A percentile compares a stretch with the other conserved stretches of the same genome.
phyloP scores from a whole-genome alignment of 2,797 vertebrate species.

The Scarus forsteni region DNA sequence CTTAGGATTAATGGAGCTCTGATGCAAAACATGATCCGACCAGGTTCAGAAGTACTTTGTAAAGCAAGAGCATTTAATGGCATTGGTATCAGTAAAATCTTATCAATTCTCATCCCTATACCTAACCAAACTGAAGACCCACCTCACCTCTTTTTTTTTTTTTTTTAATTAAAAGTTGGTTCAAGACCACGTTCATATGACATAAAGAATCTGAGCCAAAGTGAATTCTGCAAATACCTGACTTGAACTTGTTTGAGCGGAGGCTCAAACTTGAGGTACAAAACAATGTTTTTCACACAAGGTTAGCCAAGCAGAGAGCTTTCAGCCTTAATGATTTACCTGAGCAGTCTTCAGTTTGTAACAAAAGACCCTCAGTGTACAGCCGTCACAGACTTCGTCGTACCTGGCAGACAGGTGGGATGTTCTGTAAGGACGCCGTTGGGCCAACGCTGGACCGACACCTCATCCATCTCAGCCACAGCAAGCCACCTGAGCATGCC shows the following conservation, averaged over 20 bases:
- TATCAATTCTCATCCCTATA: no score
- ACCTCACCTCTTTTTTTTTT: no score
- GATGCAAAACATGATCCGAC: no score
- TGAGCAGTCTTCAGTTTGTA: constrained; percentile 21
- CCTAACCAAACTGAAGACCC: no score
- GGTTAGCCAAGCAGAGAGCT: not conserved
- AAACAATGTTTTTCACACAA: constrained; percentile 3
- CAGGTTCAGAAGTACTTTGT: no score
- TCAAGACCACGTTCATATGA: no score
- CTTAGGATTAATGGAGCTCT: no score
- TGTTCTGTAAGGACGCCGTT: constrained; percentile 47
- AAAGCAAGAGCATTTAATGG: no score
- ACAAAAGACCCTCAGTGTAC: constrained; percentile 28
- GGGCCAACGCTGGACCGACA: constrained; percentile 57
- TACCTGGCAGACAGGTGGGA: constrained; percentile 55
- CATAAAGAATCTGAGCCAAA: not conserved
- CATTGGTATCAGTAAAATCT: no score
- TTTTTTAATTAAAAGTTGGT: no score
- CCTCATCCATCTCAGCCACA: constrained; percentile 74
- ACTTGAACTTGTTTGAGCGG: constrained; percentile 16
- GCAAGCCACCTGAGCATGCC: constrained; percentile 64
- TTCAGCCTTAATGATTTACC: constrained; percentile 4
- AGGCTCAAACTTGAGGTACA: constrained; percentile 35
- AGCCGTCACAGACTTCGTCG: constrained; percentile 49
- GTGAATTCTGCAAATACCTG: constrained; percentile 4